Evolutionary conservation across 1,140 invertebrate genomes (phyloP), one percentile per base, ranked within the genome.

Genomic region (Leguminivora glycinivorella): DNA sequence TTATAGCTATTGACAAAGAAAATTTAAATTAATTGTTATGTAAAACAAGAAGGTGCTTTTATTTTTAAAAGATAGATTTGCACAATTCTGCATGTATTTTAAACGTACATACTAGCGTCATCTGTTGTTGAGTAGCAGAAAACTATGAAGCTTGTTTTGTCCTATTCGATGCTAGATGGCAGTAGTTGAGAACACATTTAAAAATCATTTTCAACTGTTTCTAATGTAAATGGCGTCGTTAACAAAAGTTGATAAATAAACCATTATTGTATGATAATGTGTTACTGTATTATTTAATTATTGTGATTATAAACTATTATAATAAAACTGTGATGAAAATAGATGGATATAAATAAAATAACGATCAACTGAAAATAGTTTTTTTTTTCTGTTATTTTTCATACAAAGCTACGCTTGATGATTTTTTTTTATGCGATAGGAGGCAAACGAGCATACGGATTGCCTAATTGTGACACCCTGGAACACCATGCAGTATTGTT

Each of bases 251-350:
- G n/a, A 6, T 43, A 17, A 43, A 43, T 43, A 43, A 60, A 60
- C 12, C 56, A 60, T 60, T 26, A 60, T 58, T 60, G 24, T 60
- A 29, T 24, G 29, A 60, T 60, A 60, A 29, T 56, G 24, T 4
- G 25, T 14, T 29, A 60, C 24, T 60, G 25, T 60, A 25, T 26
- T 25, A 60, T 60, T 56, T 56, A 24, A 56, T 56, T 56, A 56
- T n/a, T 24, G 56, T 60, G 56, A 60, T 60, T 26, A 60, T 60
- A 60, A 60, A 60, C 25, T 60, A 60, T 56, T 24, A 56, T 60
- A 60, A 60, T 60, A 60, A 60, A 60, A 60, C 56, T 60, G 56
- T 60, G 56, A 60, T 60, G 56, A 24, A 56, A 60, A 60, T 60
- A 58, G 56, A 58, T 58, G 56, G 25, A 58, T 58, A 58, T 25